Conservation (phyloP, 2,888 invertebrate genomes). For the Sinodicranocentrus sp. region DNA sequence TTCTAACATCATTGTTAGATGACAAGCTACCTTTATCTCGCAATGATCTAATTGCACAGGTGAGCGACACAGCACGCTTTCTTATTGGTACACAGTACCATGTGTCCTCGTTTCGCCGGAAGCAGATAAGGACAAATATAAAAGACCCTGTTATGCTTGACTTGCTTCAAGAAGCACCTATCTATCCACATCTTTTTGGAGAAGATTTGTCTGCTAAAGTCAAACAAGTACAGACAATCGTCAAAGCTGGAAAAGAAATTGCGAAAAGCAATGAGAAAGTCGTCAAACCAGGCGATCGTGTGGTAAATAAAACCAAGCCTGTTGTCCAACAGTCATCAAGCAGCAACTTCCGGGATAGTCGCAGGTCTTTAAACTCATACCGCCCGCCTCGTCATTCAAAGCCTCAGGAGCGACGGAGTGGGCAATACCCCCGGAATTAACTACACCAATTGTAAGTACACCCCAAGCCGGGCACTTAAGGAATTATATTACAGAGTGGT, state of each 20-base stretch:
- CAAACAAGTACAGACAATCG: not conserved
- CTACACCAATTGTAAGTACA: not conserved
- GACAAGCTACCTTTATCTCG: not conserved
- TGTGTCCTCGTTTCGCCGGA: not conserved
- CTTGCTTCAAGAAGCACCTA: not conserved
- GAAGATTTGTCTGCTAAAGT: not conserved
- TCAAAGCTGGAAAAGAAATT: not conserved
- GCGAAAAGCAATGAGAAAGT: not conserved
- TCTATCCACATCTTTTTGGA: constrained; percentile 28
- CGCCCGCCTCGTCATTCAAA: constrained; percentile 5
- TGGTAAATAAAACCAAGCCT: not conserved
- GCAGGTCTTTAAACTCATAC: constrained; percentile 27
- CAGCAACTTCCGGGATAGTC: no score
- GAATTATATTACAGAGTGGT: not conserved
- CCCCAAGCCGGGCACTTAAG: not conserved
- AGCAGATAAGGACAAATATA: not conserved
- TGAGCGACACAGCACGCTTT: constrained; percentile 13
- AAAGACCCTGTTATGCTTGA: not conserved
- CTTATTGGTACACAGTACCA: constrained; percentile 17
- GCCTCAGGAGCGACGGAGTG: not conserved
- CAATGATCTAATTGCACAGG: not conserved
- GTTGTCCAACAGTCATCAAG: not conserved
- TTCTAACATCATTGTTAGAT: not conserved
- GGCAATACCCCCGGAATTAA: not conserved
- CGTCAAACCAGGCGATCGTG: not conserved